Base-by-base conservation (phyloP, 2,797 vertebrate genomes). In the Brotula barbata region DNA sequence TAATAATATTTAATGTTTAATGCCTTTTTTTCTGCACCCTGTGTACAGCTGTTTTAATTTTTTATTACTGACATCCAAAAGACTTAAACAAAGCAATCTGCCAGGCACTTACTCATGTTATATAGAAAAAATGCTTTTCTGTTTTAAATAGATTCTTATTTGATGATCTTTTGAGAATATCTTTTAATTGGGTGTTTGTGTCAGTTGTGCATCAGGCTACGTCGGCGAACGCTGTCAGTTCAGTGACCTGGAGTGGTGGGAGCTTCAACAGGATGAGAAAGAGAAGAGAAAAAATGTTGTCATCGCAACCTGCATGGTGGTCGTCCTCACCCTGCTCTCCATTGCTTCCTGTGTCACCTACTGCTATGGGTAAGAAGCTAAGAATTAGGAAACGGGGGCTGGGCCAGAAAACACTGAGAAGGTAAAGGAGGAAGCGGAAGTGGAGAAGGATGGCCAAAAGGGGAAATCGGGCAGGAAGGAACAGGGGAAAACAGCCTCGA, bases 201-300 rank as follows among this genome's bases (percentile, higher is more conserved):
- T 10, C 76, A 98, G 96, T 55, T 98, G 95, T 58, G 66, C 88
- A 0, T 54, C 83, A 0, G 96, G 96, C 45, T 98, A 89, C 17
- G 72, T 95, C 0, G 95, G 96, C 0, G 94, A 96, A 66, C 90
- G 95, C 1, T 97, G 96, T 80, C 94, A 98, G 86, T 93, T 94
- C 89, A 93, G 88, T 2, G 95, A 97, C 64, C 74, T 97, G 78
- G 89, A 93, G 49, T 96, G 94, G 94, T 94, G 94, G 95, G 93
- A 95, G 7, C 89, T 94, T 63, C 94, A 91, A 57, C 89, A 85
- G 0, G 67, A 89, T 0, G 88, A 92, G 67, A 73, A 83, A 4
- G 83, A 90, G 53, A 94, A 91, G 88, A 91, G 81, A 55, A 84
- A 81, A 34, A 91, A 86, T 13, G 28, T 92, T 60, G 77, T 88